Conservation (phyloP, 1,140 invertebrate species). For the Tribolium castaneum region DNA sequence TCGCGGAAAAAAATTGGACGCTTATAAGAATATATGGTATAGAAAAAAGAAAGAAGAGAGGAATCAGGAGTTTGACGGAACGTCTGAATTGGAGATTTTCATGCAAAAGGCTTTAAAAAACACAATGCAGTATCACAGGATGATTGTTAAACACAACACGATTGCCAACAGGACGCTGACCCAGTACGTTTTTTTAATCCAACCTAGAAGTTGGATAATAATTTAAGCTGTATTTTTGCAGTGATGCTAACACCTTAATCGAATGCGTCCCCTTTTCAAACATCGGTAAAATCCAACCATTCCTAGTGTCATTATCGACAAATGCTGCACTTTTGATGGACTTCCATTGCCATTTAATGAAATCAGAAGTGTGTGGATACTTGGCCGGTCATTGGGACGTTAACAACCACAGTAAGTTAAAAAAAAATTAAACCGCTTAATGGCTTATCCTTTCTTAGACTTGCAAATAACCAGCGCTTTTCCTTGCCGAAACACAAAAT, state of each 20-base stretch:
- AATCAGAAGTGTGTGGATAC: conserved; percentile 93
- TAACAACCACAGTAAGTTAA: conserved; percentile 87
- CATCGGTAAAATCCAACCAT: conserved; percentile 91
- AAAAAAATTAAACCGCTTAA: not conserved
- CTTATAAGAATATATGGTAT: conserved; percentile 87
- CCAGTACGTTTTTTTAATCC: too few species aligned
- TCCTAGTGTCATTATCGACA: conserved; percentile 87
- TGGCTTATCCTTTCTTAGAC: conserved; percentile 69
- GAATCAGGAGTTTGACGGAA: conserved; percentile 43
- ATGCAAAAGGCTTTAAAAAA: conserved; percentile 51
- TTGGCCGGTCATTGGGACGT: conserved; percentile 95
- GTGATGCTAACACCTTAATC: conserved; percentile 88
- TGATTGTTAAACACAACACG: conserved; percentile 76
- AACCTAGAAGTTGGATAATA: too few species aligned
- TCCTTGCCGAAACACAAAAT: conserved; percentile 86
- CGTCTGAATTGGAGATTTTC: conserved; percentile 65
- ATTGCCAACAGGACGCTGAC: conserved; percentile 76
- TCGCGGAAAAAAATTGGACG: conserved; percentile 86
- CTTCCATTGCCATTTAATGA: conserved; percentile 93
- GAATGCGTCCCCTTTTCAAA: conserved; percentile 88
- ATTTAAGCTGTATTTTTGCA: conserved; percentile 63
- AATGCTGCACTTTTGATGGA: conserved; percentile 91
- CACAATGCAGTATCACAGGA: conserved; percentile 68
- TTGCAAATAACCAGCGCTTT: conserved; percentile 89
- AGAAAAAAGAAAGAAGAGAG: conserved; percentile 73